These are phyloP conservation scores for Apis laboriosa DNA, from an alignment of 1,140 invertebrate genomes.

Conservation along the genomic window DNA sequence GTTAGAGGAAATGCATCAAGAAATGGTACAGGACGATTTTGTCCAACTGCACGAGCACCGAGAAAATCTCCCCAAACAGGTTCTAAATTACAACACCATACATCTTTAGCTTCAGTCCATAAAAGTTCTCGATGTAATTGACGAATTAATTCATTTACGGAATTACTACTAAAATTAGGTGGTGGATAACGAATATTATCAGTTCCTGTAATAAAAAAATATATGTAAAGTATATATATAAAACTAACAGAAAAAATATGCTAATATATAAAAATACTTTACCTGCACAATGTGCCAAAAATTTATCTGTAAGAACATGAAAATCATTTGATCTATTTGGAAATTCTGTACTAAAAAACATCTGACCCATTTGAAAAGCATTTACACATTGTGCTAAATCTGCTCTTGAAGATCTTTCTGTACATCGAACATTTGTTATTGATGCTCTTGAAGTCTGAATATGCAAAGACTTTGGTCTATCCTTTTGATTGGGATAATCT, in stretches of 20 bases:
- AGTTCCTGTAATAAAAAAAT: conserved; percentile 75
- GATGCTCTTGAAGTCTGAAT: conserved; percentile 90
- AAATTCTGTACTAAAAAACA: conserved; percentile 88
- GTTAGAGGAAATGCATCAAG: conserved; percentile 95
- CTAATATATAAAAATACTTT: conserved; percentile 52
- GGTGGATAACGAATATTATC: conserved; percentile 80
- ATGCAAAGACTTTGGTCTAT: conserved; percentile 90
- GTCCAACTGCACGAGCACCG: conserved; percentile 87
- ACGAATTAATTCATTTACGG: conserved; percentile 78
- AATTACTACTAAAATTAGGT: conserved; percentile 74
- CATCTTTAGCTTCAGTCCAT: conserved; percentile 91
- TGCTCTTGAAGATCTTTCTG: conserved; percentile 85
- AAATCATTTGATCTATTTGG: conserved; percentile 85
- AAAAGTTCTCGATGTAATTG: conserved; percentile 85
- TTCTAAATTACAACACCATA: conserved; percentile 94
- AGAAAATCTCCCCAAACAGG: conserved; percentile 96
- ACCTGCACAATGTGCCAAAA: conserved; percentile 88
- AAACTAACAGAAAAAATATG: not conserved
- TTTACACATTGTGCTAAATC: conserved; percentile 89
- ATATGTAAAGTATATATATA: conserved; percentile 64
- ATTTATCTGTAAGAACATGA: conserved; percentile 87
- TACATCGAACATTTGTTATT: conserved; percentile 89
- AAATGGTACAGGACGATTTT: conserved; percentile 90
- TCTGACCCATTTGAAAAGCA: conserved; percentile 86
- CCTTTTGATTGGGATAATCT: conserved; percentile 88